These are phyloP conservation scores for Cephus cinctus DNA, from an alignment of 1,140 invertebrate species.

Conservation along the genomic window DNA sequence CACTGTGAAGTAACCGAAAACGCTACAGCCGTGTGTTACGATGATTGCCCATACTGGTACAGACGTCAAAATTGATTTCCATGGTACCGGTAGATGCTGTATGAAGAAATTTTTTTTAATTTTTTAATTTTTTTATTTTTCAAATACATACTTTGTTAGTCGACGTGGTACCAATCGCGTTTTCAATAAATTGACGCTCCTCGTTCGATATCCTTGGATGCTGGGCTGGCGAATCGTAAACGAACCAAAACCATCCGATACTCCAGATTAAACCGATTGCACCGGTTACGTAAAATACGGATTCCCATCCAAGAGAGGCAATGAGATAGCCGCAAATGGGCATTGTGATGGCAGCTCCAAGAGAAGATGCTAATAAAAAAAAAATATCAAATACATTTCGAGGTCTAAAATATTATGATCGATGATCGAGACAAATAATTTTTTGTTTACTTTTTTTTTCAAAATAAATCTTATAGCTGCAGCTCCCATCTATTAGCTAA, in stretches of 20 bases:
- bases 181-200: conserved; percentile 80
- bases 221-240: conserved; percentile 80
- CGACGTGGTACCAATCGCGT: conserved; percentile 62
- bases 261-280: conserved; percentile 79
- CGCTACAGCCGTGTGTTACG: conserved; percentile 84
- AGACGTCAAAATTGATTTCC: conserved; percentile 77
- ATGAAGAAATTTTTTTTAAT: not conserved
- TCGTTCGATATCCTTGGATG: conserved; percentile 83
- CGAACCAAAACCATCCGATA: conserved; percentile 77
- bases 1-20: conserved; percentile 94
- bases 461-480: too few species aligned
- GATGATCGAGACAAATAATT: too few species aligned
- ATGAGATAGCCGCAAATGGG: conserved; percentile 79
- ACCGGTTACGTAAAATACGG: conserved; percentile 83
- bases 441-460: too few species aligned
- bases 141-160: conserved; percentile 29
- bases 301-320: conserved; percentile 77
- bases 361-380: conserved; percentile 67
- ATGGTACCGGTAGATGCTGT: conserved; percentile 71
- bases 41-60: conserved; percentile 90
- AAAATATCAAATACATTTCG: too few species aligned
- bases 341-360: conserved; percentile 82
- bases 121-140: too few species aligned
- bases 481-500: too few species aligned
- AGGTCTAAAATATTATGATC: too few species aligned